phyloP scores from a whole-genome alignment of 2,113 vertebrate genomes.

The Cheilinus undulatus region DNA sequence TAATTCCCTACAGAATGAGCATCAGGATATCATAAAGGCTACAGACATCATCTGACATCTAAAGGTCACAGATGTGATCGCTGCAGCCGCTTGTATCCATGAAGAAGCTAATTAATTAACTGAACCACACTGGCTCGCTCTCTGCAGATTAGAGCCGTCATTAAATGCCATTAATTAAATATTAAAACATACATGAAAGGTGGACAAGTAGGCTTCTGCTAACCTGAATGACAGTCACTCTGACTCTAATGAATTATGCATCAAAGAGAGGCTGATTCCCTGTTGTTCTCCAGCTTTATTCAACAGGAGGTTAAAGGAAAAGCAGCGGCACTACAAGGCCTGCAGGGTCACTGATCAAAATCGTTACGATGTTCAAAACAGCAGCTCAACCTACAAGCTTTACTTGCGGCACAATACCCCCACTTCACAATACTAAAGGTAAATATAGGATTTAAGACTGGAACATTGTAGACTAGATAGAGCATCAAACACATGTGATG shows the following conservation, averaged over 20 bases:
- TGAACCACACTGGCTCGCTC: background rate
- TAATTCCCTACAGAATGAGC: constrained; percentile 19
- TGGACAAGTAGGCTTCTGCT: constrained; percentile 26
- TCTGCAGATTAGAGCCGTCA: constrained; percentile 27
- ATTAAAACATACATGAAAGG: constrained; percentile 56
- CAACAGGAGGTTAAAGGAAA: constrained; percentile 20
- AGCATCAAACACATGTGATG: constrained; percentile 9
- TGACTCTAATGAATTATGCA: constrained; percentile 53
- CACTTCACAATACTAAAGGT: constrained; percentile 18
- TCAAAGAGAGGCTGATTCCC: constrained; percentile 42
- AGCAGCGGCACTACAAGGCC: background rate
- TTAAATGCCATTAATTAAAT: constrained; percentile 57
- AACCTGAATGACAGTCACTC: constrained; percentile 27
- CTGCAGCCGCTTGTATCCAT: constrained; percentile 27
- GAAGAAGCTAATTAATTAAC: constrained; percentile 44
- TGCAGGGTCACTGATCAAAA: constrained; percentile 18
- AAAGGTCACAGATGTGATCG: constrained; percentile 49
- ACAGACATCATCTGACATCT: constrained; percentile 7
- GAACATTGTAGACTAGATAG: background rate
- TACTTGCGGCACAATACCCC: background rate
- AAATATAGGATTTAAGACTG: background rate
- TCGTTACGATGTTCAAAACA: constrained; percentile 18
- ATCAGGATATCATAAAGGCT: constrained; percentile 20
- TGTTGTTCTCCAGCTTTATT: constrained; percentile 20
- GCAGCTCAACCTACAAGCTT: constrained; percentile 6